phyloP scores from a whole-genome alignment of 2,113 vertebrate species.

The Gorsachius goisagi region DNA sequence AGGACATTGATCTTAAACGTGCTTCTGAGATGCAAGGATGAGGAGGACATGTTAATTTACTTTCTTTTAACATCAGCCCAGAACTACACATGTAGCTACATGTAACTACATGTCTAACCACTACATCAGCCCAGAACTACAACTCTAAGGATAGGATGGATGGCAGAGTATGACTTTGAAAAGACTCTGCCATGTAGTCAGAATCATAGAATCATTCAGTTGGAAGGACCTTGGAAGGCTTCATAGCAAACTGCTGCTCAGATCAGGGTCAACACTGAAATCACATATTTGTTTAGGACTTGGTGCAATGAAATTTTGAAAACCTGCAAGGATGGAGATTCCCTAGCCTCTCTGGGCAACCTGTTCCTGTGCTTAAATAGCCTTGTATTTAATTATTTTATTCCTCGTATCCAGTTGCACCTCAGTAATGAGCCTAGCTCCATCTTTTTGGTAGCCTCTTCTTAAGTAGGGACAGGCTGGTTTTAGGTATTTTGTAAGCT shows the following conservation, averaged over 20 bases:
- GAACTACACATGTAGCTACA: background rate
- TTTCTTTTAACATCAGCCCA: background rate
- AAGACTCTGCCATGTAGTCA: background rate
- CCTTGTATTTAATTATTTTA: background rate
- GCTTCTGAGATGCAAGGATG: background rate
- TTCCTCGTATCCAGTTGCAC: background rate
- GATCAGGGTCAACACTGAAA: background rate
- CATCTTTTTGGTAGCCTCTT: background rate
- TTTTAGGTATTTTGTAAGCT: background rate
- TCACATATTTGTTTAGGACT: background rate
- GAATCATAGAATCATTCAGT: background rate
- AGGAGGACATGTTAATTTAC: background rate
- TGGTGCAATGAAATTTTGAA: background rate
- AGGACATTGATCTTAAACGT: background rate
- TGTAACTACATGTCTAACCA: too few relatives aligned
- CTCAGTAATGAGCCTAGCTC: background rate
- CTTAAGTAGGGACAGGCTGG: background rate
- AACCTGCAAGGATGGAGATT: background rate
- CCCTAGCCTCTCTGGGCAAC: background rate
- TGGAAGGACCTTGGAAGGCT: background rate
- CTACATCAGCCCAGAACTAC: background rate
- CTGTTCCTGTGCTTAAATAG: background rate
- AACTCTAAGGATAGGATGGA: background rate
- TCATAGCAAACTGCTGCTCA: background rate
- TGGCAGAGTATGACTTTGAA: background rate